Conservation (phyloP, 2,797 vertebrate genomes). For the Tokudaia tokunoshimensis region DNA sequence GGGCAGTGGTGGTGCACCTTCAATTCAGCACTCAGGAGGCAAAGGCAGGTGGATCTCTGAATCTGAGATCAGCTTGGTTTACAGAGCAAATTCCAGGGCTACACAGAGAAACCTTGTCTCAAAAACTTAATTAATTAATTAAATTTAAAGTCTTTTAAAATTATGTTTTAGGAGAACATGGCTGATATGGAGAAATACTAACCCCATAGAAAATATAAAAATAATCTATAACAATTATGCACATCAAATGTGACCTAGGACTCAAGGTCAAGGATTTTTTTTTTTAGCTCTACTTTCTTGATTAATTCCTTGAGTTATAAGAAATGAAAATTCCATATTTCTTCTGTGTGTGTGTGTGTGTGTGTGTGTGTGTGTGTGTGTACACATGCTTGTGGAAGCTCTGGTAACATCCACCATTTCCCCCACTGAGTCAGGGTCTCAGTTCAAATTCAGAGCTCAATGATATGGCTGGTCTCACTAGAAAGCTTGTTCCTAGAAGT, state of each 20-base stretch:
- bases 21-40: not conserved
- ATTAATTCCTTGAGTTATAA: not conserved
- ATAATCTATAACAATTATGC: not conserved
- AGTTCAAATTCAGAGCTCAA: not conserved
- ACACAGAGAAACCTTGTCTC: not conserved
- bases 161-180: not conserved
- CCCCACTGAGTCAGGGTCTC: not conserved
- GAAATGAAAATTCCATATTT: not conserved
- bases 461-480: not conserved
- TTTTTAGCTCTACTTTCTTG: not conserved
- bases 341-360: no score
- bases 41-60: not conserved
- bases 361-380: not conserved
- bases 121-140: not conserved
- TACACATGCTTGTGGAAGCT: not conserved
- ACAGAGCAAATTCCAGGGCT: not conserved
- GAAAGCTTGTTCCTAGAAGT: not conserved
- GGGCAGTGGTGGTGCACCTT: not conserved
- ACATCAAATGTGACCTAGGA: not conserved
- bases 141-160: not conserved
- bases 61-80: not conserved
- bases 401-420: not conserved
- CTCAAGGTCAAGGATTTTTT: slow-evolving; percentile 1
- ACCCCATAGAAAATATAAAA: slow-evolving; percentile 1
- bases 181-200: not conserved